Evolutionary conservation across 2,888 invertebrate genomes (phyloP), one percentile per base, ranked within the genome.

Genomic region (Amorpha juglandis): DNA sequence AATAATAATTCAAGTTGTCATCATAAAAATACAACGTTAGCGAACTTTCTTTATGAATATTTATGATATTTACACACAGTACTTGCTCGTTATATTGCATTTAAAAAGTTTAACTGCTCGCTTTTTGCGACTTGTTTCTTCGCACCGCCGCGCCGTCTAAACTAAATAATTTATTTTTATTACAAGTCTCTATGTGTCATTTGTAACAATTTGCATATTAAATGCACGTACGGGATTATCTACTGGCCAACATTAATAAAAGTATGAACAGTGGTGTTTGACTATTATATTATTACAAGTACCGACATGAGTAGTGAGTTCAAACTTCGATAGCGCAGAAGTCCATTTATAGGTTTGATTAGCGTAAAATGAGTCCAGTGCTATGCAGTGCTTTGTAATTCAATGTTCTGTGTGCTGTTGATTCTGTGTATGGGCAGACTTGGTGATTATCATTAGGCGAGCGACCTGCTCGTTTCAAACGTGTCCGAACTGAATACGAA

Each of bases 31-130:
- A 73, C 74, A 68, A 73, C 73, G 74, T 74, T 70, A 70, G 71
- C 73, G 71, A 73, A 75, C 68, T 74, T 73, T 74, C 73, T 70
- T 74, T 71, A 79, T 78, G 73, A 78, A 77, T 78, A 79, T 79
- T 78, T 75, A 78, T 74, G 71, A 45, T 72, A 69, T 72, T 77
- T 73, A 71, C 75, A 71, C 69, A 58, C 45, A 35, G 14, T 11
- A 47, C 53, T 33, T 53, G 47, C 53, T 62, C 42, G 21, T 52
- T 58, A 48, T 65, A 48, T 35, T 65, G 58, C 55, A 65, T 65
- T 65, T 65, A 65, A 48, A 55, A 65, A 58, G 58, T 65, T 65
- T 58, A 65, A 65, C 48, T 33, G 47, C 19, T 55, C 35, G 16
- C 55, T 55, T 55, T 38, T 55, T 53, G 45, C 27, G 45, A 12